These are phyloP conservation scores for Arremon aurantiirostris DNA, from an alignment of 2,797 vertebrate genomes.

Conservation along the genomic window DNA sequence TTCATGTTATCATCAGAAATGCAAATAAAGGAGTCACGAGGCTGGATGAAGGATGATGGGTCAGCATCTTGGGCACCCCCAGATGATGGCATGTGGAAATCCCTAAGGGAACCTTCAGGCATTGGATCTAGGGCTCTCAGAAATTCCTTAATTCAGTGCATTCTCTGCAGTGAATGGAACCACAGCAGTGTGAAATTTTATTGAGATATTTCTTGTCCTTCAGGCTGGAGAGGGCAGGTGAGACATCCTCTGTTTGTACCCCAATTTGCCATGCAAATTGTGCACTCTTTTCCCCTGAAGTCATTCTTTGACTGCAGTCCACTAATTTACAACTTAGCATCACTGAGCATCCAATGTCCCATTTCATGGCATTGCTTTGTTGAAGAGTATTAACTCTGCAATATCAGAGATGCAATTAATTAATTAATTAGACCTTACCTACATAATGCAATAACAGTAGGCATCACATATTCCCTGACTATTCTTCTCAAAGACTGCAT, in stretches of 20 bases:
- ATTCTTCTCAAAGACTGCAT: background rate
- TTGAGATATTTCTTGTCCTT: background rate
- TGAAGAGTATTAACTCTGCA: background rate
- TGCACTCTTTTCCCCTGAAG: background rate
- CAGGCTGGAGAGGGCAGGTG: background rate
- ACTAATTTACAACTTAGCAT: background rate
- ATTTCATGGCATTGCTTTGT: background rate
- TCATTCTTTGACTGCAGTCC: background rate
- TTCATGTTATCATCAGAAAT: background rate
- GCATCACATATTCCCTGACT: background rate
- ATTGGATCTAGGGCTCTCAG: background rate
- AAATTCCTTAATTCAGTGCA: background rate
- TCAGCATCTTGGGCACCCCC: conserved; percentile 14
- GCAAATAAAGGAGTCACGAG: conserved; percentile 22
- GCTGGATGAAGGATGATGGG: background rate
- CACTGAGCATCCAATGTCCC: background rate
- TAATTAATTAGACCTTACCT: background rate
- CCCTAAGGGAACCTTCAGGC: background rate
- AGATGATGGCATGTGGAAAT: background rate
- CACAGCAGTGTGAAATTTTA: background rate
- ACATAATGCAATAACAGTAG: background rate
- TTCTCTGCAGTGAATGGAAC: background rate
- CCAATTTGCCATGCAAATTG: background rate
- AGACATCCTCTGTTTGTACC: background rate
- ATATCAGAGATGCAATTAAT: background rate